Conservation (phyloP, 30 jellyfish, hydroid and myxozoan species). For the Hydractinia symbiolongicarpus region DNA sequence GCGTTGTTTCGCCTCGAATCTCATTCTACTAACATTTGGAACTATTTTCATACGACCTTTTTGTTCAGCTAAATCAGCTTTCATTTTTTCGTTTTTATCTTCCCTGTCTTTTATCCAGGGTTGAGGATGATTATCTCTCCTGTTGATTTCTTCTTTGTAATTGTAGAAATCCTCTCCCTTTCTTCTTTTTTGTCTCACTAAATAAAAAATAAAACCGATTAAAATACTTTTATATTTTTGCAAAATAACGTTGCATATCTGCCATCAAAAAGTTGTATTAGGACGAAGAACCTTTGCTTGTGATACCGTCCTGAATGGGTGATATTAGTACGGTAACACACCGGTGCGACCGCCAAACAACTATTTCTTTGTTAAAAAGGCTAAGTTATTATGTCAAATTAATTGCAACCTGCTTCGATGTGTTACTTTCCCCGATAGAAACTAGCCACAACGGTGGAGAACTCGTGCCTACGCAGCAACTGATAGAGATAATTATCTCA, state of each 20-base stretch:
- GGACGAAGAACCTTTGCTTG: neutral
- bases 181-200: conserved; percentile 35
- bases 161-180: conserved; percentile 39
- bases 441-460: too few relatives aligned
- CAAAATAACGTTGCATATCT: neutral
- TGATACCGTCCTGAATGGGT: too few relatives aligned
- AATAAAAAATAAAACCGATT: neutral
- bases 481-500: too few relatives aligned
- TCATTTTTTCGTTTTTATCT: conserved; percentile 36
- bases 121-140: conserved; percentile 32
- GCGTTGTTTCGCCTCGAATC: conserved; percentile 27
- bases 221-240: neutral
- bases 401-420: too few relatives aligned
- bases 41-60: conserved; percentile 29
- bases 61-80: conserved; percentile 24
- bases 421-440: too few relatives aligned
- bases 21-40: conserved; percentile 20
- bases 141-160: conserved; percentile 36
- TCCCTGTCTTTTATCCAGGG: conserved; percentile 34
- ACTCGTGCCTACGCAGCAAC: too few relatives aligned
- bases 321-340: too few relatives aligned
- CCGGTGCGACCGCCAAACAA: too few relatives aligned
- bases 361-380: too few relatives aligned
- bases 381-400: too few relatives aligned
- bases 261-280: neutral